Conservation (phyloP, 2,797 vertebrate species). For the Xyrichtys novacula region DNA sequence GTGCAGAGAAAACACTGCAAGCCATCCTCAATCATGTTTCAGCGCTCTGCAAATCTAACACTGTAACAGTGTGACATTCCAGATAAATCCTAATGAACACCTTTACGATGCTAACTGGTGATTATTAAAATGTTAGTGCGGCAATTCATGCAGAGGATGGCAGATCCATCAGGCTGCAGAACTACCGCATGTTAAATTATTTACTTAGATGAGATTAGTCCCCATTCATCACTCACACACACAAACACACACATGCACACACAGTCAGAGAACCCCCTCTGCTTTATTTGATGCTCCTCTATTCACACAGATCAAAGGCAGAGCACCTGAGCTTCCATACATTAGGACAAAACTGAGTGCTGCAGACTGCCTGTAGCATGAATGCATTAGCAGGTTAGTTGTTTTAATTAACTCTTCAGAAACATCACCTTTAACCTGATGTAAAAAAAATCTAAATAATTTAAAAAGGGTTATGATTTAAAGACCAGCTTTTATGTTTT, state of each 20-base stretch:
- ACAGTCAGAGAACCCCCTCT: conserved; percentile 25
- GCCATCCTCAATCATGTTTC: conserved; percentile 45
- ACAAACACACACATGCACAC: conserved; percentile 14
- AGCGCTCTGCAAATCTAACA: conserved; percentile 1
- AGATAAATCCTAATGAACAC: conserved; percentile 47
- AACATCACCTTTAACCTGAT: conserved; percentile 63
- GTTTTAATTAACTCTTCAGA: conserved; percentile 71
- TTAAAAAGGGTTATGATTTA: conserved; percentile 39
- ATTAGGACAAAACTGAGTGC: conserved; percentile 66
- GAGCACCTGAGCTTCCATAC: conserved; percentile 63
- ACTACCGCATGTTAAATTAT: conserved; percentile 62
- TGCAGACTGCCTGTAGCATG: conserved; percentile 45
- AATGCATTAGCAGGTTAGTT: conserved; percentile 57
- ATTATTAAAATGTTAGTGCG: conserved; percentile 67
- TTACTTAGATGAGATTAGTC: conserved; percentile 61
- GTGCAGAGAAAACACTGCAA: conserved; percentile 41
- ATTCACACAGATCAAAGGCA: conserved; percentile 78
- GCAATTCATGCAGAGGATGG: conserved; percentile 49
- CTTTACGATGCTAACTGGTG: conserved; percentile 45
- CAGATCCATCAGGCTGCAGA: conserved; percentile 45
- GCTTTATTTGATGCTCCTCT: conserved; percentile 73
- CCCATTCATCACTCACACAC: conserved; percentile 48
- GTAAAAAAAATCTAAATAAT: conserved; percentile 22
- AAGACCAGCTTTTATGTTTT: neutral
- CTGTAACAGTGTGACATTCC: conserved; percentile 54